These are phyloP conservation scores for Oscheius onirici DNA, from an alignment of 2,888 invertebrate genomes.

Conservation along the genomic window DNA sequence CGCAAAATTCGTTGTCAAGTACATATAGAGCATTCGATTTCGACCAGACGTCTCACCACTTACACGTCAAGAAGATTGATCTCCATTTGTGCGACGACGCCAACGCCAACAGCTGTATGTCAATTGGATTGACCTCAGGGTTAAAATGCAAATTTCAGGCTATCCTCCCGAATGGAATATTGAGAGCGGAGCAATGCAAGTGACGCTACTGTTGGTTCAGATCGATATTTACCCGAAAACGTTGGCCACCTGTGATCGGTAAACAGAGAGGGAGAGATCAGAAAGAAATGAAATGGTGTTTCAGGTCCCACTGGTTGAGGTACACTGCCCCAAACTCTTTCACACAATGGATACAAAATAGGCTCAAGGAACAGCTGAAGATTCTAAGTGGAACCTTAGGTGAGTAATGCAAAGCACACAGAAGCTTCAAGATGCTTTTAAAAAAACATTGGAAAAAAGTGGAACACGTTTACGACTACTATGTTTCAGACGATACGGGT, in stretches of 20 bases:
- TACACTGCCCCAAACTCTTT: constrained; percentile 60
- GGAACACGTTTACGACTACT: too few species aligned
- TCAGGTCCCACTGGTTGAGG: constrained; percentile 60
- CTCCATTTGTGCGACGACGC: constrained; percentile 92
- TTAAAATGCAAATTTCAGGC: constrained; percentile 39
- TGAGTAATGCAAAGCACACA: neutral
- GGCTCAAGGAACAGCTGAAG: constrained; percentile 38
- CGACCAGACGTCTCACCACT: constrained; percentile 96
- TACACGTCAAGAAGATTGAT: constrained; percentile 86
- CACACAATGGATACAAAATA: constrained; percentile 49
- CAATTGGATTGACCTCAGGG: neutral
- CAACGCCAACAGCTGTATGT: constrained; percentile 45
- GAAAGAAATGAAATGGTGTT: neutral
- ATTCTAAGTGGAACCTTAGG: constrained; percentile 4
- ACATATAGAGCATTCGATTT: constrained; percentile 82
- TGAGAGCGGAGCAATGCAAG: constrained; percentile 91
- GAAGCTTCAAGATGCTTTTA: too few species aligned
- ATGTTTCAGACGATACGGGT: constrained; percentile 68
- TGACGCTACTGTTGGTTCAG: constrained; percentile 77
- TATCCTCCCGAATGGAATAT: constrained; percentile 70
- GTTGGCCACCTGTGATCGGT: constrained; percentile 78
- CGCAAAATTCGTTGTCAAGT: neutral
- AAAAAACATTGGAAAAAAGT: too few species aligned
- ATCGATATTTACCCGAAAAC: constrained; percentile 92
- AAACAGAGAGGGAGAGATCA: neutral